Evolutionary conservation across 2,888 invertebrate species (phyloP).

Genomic region (Melitaea athalia): DNA sequence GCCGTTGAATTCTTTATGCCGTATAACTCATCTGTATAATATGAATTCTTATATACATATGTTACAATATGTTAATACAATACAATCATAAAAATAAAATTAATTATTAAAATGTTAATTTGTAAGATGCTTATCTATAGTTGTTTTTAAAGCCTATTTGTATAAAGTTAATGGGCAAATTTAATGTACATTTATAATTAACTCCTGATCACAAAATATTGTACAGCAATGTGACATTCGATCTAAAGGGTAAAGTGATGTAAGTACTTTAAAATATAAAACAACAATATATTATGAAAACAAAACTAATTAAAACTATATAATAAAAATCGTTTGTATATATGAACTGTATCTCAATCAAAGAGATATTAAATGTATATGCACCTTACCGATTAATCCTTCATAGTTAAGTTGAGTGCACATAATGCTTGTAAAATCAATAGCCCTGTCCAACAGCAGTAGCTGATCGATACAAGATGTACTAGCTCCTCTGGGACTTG

Average conservation of each 20-base stretch:
- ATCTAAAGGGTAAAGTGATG: too few relatives aligned
- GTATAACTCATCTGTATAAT: constrained; percentile 90
- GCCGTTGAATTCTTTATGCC: constrained; percentile 92
- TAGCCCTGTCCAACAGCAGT: constrained; percentile 93
- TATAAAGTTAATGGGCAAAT: too few relatives aligned
- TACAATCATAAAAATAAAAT: constrained; percentile 1
- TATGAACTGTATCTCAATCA: background rate
- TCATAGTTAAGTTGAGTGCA: constrained; percentile 98
- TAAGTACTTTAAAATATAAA: too few relatives aligned
- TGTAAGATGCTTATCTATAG: too few relatives aligned
- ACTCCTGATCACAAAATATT: too few relatives aligned
- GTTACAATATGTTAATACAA: background rate
- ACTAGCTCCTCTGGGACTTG: constrained; percentile 68
- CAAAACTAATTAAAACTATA: background rate
- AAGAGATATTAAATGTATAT: background rate
- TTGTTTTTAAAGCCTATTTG: too few relatives aligned
- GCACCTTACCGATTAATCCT: constrained; percentile 89
- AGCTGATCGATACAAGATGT: constrained; percentile 92
- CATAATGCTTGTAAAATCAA: constrained; percentile 95
- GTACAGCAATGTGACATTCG: too few relatives aligned
- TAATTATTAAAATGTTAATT: background rate
- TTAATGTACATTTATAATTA: too few relatives aligned
- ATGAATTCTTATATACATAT: too few relatives aligned
- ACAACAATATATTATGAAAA: too few relatives aligned
- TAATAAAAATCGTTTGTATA: background rate